phyloP scores from a whole-genome alignment of 2,797 vertebrate species.

The Bradypodion ventrale region DNA sequence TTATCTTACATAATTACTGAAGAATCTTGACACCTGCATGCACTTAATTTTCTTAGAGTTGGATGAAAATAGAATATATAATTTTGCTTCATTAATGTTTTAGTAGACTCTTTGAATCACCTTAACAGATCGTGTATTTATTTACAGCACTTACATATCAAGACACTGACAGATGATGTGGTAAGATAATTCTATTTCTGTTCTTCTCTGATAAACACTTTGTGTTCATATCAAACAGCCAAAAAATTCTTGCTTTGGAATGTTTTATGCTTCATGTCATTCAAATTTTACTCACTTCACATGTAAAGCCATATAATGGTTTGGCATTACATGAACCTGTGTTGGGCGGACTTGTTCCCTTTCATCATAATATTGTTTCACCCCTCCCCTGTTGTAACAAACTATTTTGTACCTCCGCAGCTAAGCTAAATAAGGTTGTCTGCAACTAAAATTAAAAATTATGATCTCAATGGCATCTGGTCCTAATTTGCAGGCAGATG shows the following conservation, averaged over 20 bases:
- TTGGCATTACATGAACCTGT: background rate
- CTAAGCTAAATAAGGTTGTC: background rate
- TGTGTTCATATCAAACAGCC: constrained; percentile 34
- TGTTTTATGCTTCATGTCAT: background rate
- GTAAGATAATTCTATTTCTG: constrained; percentile 80
- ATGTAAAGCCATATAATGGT: background rate
- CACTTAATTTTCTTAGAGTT: background rate
- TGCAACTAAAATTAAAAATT: background rate
- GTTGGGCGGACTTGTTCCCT: background rate
- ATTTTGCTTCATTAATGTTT: background rate
- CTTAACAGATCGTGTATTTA: constrained; percentile 62
- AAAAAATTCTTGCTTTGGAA: background rate
- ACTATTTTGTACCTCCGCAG: background rate
- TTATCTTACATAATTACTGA: background rate
- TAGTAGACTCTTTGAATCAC: background rate
- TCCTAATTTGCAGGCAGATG: background rate
- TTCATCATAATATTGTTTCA: background rate
- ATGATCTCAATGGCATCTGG: background rate
- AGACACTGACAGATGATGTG: constrained; percentile 95
- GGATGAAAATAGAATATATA: background rate
- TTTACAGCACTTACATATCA: constrained; percentile 92
- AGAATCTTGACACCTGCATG: background rate
- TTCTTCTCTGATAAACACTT: constrained; percentile 55
- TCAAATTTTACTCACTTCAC: background rate
- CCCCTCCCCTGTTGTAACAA: background rate